Base-by-base conservation (phyloP, 2,797 vertebrate genomes). In the Alcedo atthis region DNA sequence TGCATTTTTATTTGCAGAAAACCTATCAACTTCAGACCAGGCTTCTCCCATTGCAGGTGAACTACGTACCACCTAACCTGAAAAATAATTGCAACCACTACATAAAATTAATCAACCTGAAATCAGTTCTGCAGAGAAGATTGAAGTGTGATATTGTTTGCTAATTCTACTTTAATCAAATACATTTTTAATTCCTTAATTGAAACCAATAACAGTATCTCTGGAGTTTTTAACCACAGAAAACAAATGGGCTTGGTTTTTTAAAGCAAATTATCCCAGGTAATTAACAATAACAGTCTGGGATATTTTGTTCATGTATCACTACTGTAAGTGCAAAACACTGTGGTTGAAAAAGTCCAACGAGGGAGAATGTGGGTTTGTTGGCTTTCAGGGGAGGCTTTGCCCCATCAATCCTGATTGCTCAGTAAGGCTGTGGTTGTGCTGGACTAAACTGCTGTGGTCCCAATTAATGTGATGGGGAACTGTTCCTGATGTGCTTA, bases 1-100 rank as follows among this genome's bases (percentile, higher is more conserved):
- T 97, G 81, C 93, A 77, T 98, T 97, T 98, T 98, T 97, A 70
- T 98, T 97, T 97, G 75, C 98, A 98, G 98, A 98, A 96, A 97
- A 92, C 97, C 92, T 95, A 40, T 96, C 61, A 94, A 28, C 96
- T 89, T 98, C 97, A 97, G 98, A 98, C 92, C 97, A 95, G 90
- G 62, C 93, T 94, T 93, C 93, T 98, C 76, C 93, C 87, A 93
- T 97, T 62, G 15, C 98, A 98, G 98, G 98, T 98, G 98, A 98
- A 97, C 97, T 96, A 94, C 96, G 92, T 97, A 96, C 90, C 88
- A 80, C 85, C 57, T 93, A 88, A 84, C 61, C 73, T 92, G 82
- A 90, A 79, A 96, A 95, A 85, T 30, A 17, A 93, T 92, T 91
- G 57, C 94, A 96, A 58, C 96, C 49, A 69, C 82, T 92, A 28